phyloP scores from a whole-genome alignment of 2,113 vertebrate species.

The Myanophis thanlyinensis region DNA sequence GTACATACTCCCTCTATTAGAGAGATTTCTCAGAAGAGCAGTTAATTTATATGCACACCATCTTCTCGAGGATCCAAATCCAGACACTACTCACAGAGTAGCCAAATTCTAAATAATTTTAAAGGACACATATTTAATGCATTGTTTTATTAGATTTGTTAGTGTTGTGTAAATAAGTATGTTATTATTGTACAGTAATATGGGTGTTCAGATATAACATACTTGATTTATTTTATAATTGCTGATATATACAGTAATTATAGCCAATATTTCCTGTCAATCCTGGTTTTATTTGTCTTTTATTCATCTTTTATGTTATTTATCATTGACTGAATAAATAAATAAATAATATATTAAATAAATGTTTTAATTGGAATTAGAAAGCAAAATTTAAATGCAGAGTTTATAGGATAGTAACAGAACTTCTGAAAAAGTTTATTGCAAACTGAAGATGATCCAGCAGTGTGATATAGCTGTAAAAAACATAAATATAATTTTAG shows the following conservation, averaged over 20 bases:
- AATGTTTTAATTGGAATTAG: background rate
- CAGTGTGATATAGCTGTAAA: background rate
- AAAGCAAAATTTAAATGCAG: background rate
- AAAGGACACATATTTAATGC: background rate
- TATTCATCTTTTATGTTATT: background rate
- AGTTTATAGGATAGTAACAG: background rate
- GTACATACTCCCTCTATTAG: background rate
- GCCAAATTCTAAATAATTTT: background rate
- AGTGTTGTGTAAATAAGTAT: background rate
- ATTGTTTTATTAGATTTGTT: background rate
- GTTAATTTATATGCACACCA: background rate
- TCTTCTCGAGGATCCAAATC: background rate
- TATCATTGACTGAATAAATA: background rate
- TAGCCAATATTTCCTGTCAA: background rate
- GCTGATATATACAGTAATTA: background rate
- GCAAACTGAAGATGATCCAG: background rate
- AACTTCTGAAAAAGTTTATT: background rate
- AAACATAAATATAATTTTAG: background rate
- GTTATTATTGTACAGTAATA: background rate
- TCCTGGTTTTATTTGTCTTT: background rate
- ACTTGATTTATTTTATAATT: background rate
- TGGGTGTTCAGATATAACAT: background rate
- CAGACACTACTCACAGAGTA: background rate
- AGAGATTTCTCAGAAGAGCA: background rate
- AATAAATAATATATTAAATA: background rate